phyloP scores from a whole-genome alignment of 2,797 vertebrate species.

The Oophaga sylvatica region DNA sequence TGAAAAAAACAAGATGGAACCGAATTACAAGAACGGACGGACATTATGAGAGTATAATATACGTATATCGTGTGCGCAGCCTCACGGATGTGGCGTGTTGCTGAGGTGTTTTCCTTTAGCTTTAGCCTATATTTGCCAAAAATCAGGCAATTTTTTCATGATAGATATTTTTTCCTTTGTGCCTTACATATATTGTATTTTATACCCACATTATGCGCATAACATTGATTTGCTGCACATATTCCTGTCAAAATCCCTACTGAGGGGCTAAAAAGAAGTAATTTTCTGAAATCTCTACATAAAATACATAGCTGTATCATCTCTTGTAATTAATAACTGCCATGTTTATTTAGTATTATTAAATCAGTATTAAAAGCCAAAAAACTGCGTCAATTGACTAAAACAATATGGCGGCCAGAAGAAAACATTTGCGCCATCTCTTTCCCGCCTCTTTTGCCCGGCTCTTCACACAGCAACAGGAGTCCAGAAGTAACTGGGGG shows the following conservation, averaged over 20 bases:
- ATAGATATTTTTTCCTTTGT: not conserved
- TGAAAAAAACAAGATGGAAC: too few relatives aligned
- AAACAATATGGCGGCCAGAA: not conserved
- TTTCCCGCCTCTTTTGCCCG: constrained; percentile 5
- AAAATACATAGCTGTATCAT: too few relatives aligned
- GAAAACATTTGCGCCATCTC: not conserved
- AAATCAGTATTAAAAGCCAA: not conserved
- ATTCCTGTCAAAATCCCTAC: not conserved
- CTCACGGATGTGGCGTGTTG: too few relatives aligned
- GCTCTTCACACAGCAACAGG: not conserved
- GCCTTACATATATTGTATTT: not conserved
- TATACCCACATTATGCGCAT: not conserved
- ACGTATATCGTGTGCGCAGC: too few relatives aligned
- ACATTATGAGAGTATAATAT: too few relatives aligned
- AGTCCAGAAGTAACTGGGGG: not conserved
- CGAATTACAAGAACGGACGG: too few relatives aligned
- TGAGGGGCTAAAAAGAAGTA: not conserved
- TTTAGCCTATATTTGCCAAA: too few relatives aligned
- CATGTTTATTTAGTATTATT: not conserved
- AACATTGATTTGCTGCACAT: not conserved
- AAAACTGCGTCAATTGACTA: not conserved
- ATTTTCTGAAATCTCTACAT: too few relatives aligned
- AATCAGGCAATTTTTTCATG: not conserved
- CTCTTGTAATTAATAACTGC: not conserved
- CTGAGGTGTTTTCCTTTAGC: too few relatives aligned